phyloP scores from a whole-genome alignment of 2,888 invertebrate species.

The Trisateles emortualis region DNA sequence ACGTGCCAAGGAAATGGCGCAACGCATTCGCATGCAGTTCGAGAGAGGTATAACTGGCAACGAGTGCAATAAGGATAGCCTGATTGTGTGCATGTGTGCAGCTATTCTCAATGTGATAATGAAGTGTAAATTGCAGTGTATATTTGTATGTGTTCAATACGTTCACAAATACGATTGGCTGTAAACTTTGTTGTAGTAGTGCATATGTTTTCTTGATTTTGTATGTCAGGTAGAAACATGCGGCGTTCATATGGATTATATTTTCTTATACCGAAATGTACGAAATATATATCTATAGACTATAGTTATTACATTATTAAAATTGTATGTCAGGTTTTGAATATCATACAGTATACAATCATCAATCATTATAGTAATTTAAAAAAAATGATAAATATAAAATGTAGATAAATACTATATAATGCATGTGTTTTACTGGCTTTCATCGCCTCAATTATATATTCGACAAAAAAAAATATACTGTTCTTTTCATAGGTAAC shows the following conservation, averaged over 20 bases:
- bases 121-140: slow-evolving; percentile 60
- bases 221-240: slow-evolving; percentile 12
- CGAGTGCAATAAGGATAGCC: slow-evolving; percentile 70
- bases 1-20: slow-evolving; percentile 68
- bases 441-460: too few relatives aligned
- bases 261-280: not conserved
- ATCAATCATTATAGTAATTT: too few relatives aligned
- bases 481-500: too few relatives aligned
- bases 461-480: too few relatives aligned
- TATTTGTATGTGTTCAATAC: slow-evolving; percentile 44
- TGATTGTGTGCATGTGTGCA: slow-evolving; percentile 60
- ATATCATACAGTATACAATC: too few relatives aligned
- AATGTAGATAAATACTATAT: too few relatives aligned
- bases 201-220: slow-evolving; percentile 42
- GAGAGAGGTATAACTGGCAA: slow-evolving; percentile 53
- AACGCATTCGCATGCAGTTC: slow-evolving; percentile 74
- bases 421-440: too few relatives aligned
- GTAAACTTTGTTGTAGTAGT: slow-evolving; percentile 50
- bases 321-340: too few relatives aligned
- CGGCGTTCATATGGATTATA: not conserved
- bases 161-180: slow-evolving; percentile 60
- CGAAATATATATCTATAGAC: not conserved
- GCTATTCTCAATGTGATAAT: slow-evolving; percentile 49
- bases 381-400: too few relatives aligned
- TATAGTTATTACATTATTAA: not conserved